These are phyloP conservation scores for Syncerus caffer DNA, from an alignment of 2,797 vertebrate genomes.

Conservation along the genomic window DNA sequence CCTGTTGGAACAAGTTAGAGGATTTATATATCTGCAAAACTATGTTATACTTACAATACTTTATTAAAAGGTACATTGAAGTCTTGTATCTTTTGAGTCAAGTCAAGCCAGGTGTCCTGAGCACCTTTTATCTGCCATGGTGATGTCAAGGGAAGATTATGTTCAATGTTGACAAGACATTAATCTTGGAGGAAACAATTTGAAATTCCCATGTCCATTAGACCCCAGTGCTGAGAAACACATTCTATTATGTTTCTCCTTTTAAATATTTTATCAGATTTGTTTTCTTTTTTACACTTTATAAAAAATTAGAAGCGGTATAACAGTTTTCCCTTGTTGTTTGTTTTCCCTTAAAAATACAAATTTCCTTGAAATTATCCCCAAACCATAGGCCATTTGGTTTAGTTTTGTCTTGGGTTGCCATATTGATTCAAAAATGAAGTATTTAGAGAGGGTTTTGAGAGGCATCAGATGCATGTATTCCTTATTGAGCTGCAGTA, in stretches of 20 bases:
- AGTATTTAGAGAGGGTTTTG: neutral
- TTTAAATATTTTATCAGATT: neutral
- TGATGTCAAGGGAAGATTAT: neutral
- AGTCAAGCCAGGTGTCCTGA: neutral
- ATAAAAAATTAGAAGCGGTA: neutral
- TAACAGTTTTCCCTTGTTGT: neutral
- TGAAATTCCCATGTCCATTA: neutral
- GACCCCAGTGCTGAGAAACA: neutral
- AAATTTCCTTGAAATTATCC: neutral
- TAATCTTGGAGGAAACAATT: neutral
- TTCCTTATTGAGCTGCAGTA: neutral
- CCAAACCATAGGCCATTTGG: neutral
- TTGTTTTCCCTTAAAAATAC: neutral
- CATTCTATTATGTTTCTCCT: neutral
- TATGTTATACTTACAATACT: neutral
- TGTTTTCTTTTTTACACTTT: neutral
- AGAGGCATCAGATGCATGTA: neutral
- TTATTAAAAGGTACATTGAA: neutral
- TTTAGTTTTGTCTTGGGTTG: neutral
- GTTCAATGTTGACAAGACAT: accelerated
- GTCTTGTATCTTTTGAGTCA: neutral
- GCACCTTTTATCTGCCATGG: neutral
- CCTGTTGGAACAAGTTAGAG: neutral
- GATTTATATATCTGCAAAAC: neutral
- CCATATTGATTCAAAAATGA: neutral